Percentiles rank a stretch among this genome's conserved stretches.
Evolutionary conservation across 2,113 vertebrate genomes (phyloP).

Genomic region (Pachycephala philippinensis): DNA sequence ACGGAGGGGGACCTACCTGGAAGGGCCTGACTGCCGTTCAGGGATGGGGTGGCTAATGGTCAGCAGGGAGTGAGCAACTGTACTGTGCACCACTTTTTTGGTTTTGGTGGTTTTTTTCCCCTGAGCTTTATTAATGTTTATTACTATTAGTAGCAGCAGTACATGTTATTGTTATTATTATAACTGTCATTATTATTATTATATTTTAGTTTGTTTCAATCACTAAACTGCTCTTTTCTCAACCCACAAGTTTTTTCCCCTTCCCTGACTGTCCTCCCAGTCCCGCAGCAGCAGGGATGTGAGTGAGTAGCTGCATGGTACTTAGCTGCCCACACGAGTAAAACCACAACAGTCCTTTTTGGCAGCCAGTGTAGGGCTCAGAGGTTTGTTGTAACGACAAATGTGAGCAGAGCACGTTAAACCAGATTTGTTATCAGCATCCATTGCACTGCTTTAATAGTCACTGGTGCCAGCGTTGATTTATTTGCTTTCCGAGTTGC

Average conservation of each 20-base stretch:
- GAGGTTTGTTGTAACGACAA: fast-evolving
- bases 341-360: neutral
- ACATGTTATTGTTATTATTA: neutral
- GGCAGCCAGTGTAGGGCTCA: neutral
- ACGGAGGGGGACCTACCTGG: neutral
- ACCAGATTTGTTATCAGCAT: neutral
- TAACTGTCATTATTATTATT: neutral
- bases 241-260: neutral
- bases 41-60: neutral
- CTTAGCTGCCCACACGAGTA: fast-evolving
- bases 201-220: neutral
- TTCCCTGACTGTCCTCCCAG: neutral
- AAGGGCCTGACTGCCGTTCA: neutral
- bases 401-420: neutral
- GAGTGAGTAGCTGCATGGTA: neutral
- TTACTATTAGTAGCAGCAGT: neutral
- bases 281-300: neutral
- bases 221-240: neutral
- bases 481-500: neutral
- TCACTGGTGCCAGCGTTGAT: neutral
- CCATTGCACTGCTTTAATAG: neutral
- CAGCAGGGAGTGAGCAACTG: neutral
- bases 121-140: neutral
- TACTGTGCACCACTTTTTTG: neutral
- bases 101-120: fast-evolving